Conservation (phyloP, 2,113 vertebrate species). For the Sinocyclocheilus anophthalmus region DNA sequence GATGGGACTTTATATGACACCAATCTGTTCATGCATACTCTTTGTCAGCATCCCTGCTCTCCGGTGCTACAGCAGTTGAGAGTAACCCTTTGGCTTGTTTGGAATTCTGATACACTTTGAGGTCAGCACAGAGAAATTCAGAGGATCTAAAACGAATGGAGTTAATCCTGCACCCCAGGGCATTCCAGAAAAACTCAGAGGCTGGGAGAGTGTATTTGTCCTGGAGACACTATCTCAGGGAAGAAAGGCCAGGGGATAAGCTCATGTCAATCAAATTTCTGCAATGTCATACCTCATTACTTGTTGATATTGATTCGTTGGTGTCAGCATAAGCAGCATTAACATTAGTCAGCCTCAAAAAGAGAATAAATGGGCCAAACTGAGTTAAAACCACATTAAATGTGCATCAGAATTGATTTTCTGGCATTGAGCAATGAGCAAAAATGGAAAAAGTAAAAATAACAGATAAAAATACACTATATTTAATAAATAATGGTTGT, state of each 20-base stretch:
- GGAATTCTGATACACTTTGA: slow-evolving; percentile 19
- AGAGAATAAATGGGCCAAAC: slow-evolving; percentile 24
- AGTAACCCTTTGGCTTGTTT: not conserved
- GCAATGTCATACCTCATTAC: slow-evolving; percentile 39
- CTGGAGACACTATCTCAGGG: slow-evolving; percentile 14
- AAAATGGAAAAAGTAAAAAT: slow-evolving; percentile 6
- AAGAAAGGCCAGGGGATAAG: slow-evolving; percentile 25
- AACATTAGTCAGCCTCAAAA: not conserved
- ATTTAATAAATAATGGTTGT: slow-evolving; percentile 10
- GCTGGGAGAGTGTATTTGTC: slow-evolving; percentile 16
- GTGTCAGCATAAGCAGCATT: not conserved
- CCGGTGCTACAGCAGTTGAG: not conserved
- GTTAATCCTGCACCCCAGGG: slow-evolving; percentile 51
- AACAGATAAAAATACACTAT: slow-evolving; percentile 23
- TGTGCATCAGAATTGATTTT: slow-evolving; percentile 23
- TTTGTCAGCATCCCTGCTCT: not conserved
- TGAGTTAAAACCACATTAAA: slow-evolving; percentile 32
- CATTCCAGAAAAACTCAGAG: not conserved
- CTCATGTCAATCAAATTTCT: slow-evolving; percentile 44
- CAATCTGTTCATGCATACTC: not conserved
- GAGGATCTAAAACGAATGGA: slow-evolving; percentile 50
- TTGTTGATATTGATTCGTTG: slow-evolving; percentile 10
- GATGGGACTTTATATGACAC: not conserved
- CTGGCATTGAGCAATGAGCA: slow-evolving; percentile 12
- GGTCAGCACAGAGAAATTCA: slow-evolving; percentile 22